Percentiles rank a stretch among this genome's conserved stretches.
phyloP scores from a whole-genome alignment of 2,797 vertebrate species.

The Tiaroga cobitis region DNA sequence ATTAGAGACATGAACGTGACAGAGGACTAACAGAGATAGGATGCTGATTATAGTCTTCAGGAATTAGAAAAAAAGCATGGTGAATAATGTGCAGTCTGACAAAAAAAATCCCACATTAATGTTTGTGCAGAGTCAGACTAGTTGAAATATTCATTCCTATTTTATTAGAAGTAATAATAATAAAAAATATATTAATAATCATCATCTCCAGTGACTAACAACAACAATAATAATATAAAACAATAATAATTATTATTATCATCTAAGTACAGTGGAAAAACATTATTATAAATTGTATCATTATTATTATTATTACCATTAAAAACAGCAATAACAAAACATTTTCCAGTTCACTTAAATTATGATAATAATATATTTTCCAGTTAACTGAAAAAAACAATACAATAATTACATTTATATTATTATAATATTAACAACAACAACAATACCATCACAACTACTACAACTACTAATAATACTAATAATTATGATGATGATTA shows the following conservation, averaged over 20 bases:
- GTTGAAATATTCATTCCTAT: not conserved
- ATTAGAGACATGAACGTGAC: slow-evolving; percentile 37
- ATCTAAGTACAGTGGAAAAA: not conserved
- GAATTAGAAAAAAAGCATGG: not conserved
- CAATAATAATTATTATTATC: not conserved
- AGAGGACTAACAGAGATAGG: not conserved
- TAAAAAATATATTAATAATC: not conserved
- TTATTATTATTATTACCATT: not conserved
- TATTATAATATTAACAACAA: not conserved
- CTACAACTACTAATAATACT: not conserved
- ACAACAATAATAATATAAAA: not conserved
- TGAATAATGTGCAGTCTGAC: not conserved
- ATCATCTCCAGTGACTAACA: not conserved
- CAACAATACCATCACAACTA: not conserved
- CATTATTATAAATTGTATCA: too few species aligned
- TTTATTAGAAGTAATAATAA: not conserved
- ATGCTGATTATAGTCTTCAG: not conserved
- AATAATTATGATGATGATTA: not conserved
- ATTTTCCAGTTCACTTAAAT: not conserved
- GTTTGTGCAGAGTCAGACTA: slow-evolving; percentile 2
- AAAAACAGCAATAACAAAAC: not conserved
- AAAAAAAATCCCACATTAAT: not conserved
- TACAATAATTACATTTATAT: not conserved
- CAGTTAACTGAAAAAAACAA: not conserved
- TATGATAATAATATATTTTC: not conserved